Base-by-base conservation (phyloP, 2,797 vertebrate genomes). In the Helarctos malayanus region DNA sequence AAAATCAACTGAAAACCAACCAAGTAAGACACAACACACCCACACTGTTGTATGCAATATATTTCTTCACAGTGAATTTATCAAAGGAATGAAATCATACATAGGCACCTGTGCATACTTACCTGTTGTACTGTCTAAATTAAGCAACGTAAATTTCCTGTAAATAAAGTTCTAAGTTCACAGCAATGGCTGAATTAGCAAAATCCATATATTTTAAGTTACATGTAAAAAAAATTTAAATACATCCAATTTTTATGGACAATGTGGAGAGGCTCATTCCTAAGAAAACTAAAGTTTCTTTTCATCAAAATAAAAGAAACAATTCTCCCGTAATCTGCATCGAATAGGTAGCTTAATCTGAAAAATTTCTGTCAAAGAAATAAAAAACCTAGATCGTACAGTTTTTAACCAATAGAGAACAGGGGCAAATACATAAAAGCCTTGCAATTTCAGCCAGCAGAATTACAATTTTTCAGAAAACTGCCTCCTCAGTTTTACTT, bases 81-180 rank as follows among this genome's bases (percentile, higher is more conserved):
- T 93, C 5, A 7, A 97, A 93, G 94, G 6, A 96, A 94, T 41
- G 29, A 56, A 89, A 92, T 96, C 89, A 96, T 57, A 81, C 69
- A 96, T 89, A 97, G 0, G 80, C 98, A 98, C 98, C 98, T 98
- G 98, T 96, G 63, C 38, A 86, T 79, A 97, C 80, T 95, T 95
- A 98, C 97, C 95, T 98, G 97, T 4, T 5, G n/a, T 65, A 89
- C 1, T 86, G 84, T 11, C 41, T 93, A 98, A 97, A 97, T 95
- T 96, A 76, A 94, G 69, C 97, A 97, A 97, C 85, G 97, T 93
- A 97, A 97, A 98, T 98, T 97, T 96, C 94, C 92, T 98, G 93
- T 96, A 98, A 98, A 98, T 94, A 98, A 98, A 98, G 97, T 95
- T 98, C 97, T 92, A 98, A 96, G 82, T 90, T 68, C 71, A 97